These are phyloP conservation scores for Zaprionus inermis DNA, from an alignment of 1,140 invertebrate genomes.

Conservation along the genomic window DNA sequence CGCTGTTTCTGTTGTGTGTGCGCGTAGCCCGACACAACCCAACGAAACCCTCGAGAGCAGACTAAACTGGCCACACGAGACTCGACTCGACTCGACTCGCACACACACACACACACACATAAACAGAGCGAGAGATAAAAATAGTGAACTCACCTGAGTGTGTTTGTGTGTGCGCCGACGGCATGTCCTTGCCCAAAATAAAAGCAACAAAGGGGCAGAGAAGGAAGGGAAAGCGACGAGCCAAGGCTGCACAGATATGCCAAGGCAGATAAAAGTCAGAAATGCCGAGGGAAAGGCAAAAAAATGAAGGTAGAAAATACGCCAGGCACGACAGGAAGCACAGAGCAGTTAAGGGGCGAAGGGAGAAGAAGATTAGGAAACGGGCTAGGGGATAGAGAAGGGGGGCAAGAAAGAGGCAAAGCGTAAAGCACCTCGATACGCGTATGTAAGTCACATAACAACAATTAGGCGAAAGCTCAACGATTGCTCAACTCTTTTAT, in stretches of 20 bases:
- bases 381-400: constrained; percentile 14
- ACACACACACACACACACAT: not conserved
- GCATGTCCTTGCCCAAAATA: constrained; percentile 72
- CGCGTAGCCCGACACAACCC: not conserved
- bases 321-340: not conserved
- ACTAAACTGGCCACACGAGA: constrained; percentile 62
- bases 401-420: too few relatives aligned
- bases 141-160: constrained; percentile 40
- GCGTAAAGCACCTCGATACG: constrained; percentile 54
- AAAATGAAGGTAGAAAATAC: constrained; percentile 15
- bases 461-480: constrained; percentile 72
- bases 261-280: constrained; percentile 51
- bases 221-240: not conserved
- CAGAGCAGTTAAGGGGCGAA: not conserved
- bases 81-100: not conserved
- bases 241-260: constrained; percentile 66
- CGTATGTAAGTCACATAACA: constrained; percentile 78
- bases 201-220: constrained; percentile 3
- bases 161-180: constrained; percentile 16
- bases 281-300: too few relatives aligned
- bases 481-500: constrained; percentile 43
- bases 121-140: constrained; percentile 25
- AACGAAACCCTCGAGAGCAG: not conserved
- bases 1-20: constrained; percentile 1
- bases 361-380: not conserved